Conservation (phyloP, 1,140 invertebrate genomes). For the Cephus cinctus region DNA sequence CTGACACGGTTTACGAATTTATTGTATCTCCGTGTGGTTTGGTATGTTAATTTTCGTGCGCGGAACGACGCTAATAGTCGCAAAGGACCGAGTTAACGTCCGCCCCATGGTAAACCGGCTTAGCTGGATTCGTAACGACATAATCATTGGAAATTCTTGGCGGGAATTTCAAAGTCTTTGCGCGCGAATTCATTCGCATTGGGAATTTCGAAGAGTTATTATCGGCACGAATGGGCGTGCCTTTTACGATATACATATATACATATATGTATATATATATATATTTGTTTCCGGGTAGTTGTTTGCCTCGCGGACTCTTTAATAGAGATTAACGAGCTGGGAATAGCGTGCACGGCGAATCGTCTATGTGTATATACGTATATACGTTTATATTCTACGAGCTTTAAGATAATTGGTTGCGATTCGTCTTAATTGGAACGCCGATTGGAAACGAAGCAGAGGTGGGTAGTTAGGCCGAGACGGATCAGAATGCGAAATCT, state of each 20-base stretch:
- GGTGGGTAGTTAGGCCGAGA: no score
- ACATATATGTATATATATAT: background rate
- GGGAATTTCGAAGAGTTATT: slow-evolving; percentile 9
- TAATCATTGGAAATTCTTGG: slow-evolving; percentile 1
- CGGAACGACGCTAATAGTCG: no score
- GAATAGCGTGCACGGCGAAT: no score
- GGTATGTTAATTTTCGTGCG: no score
- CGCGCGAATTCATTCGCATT: slow-evolving; percentile 11
- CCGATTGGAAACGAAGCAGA: slow-evolving; percentile 4
- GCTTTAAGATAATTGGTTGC: slow-evolving; percentile 32
- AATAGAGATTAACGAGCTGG: slow-evolving; percentile 36
- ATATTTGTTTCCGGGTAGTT: background rate
- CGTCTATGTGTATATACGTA: no score
- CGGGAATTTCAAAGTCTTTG: slow-evolving; percentile 1
- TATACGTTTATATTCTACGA: no score
- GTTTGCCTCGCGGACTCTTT: slow-evolving; percentile 18
- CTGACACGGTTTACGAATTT: no score
- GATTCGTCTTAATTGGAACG: slow-evolving; percentile 40
- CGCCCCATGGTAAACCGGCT: slow-evolving; percentile 7
- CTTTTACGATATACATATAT: slow-evolving; percentile 6
- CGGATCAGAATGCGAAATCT: slow-evolving; percentile 12
- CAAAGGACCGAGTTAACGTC: no score
- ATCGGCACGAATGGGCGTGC: slow-evolving; percentile 12
- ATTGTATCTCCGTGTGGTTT: no score
- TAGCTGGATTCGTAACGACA: background rate